Evolutionary conservation across 2,888 invertebrate species (phyloP), one percentile per base, ranked within the genome.

Genomic region (Hyposoter dolosus): DNA sequence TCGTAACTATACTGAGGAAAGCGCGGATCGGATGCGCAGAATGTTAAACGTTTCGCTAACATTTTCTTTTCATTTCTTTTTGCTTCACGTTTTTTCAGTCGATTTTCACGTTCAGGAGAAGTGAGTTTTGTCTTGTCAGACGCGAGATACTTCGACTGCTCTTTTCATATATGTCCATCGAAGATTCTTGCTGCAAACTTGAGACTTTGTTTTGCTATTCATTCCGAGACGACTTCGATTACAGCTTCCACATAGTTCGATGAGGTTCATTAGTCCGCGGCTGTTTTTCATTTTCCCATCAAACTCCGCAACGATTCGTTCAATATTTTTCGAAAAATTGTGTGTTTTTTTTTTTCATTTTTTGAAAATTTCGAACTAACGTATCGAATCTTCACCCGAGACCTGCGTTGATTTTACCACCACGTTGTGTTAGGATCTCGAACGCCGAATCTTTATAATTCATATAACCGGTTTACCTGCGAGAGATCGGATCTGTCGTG

Each of bases 381-480:
- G 28, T 74, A 72, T 77, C 60, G 66, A 35, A 53, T n/a, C 40
- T 68, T 47, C 66, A 50, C 60, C n/a, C 17, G 35, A 28, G 60
- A 43, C 53, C 60, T 45, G 43, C 40, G 47, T 77, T 68, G 66
- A 72, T 65, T 47, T 68, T 50, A 68, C 12, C 66, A 50, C 23
- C 53, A 19, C 65, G 71, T 68, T 28, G 60, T 43, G 56, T 84
- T 84, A 78, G 82, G 65, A 65, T 82, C 76, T 79, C 77, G 81
- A 66, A 75, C 63, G 40, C 75, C 81, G 81, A 86, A 86, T 86
- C 86, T 83, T 82, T 78, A 65, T 82, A 79, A 84, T 86, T 81
- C 82, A 45, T 78, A 74, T 66, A 77, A 79, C 86, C 86, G 86
- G 86, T 86, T 86, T 79, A 45, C 50, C 32, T 17, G n/a, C n/a